Evolutionary conservation across 2,113 vertebrate species (phyloP).

Genomic region (Mohoua ochrocephala): DNA sequence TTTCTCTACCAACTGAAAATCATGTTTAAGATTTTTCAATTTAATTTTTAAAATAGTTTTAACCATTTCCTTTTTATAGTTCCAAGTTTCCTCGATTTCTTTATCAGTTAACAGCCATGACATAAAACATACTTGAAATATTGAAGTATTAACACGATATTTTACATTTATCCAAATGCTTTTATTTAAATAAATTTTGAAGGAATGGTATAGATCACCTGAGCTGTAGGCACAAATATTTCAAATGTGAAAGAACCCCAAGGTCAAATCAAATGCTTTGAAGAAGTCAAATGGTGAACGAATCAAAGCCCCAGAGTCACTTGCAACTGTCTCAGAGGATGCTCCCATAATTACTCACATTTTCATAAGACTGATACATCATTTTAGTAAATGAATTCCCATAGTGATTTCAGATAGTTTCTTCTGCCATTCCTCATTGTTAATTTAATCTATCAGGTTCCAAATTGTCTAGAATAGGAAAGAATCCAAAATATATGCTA

Average conservation of each 20-base stretch:
- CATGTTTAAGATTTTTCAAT: not conserved
- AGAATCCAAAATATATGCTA: not conserved
- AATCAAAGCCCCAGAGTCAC: not conserved
- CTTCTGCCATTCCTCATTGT: not conserved
- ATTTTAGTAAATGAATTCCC: not conserved
- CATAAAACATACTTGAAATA: not conserved
- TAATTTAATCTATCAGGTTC: constrained; percentile 16
- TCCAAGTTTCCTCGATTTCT: not conserved
- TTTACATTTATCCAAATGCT: not conserved
- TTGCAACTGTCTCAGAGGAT: not conserved
- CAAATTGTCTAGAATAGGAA: constrained; percentile 21
- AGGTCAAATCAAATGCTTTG: not conserved
- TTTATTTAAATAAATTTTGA: not conserved
- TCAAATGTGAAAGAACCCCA: not conserved
- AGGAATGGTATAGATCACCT: not conserved
- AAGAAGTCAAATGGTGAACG: not conserved
- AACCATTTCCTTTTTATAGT: not conserved
- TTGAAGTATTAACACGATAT: not conserved
- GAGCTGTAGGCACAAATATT: not conserved
- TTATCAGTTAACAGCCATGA: not conserved
- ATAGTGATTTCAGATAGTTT: not conserved
- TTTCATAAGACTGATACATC: not conserved
- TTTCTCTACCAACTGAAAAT: not conserved
- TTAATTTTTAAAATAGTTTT: not conserved
- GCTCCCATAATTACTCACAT: not conserved